phyloP scores from a whole-genome alignment of 1,140 invertebrate genomes.

The Paramacrobiotus metropolitanus region DNA sequence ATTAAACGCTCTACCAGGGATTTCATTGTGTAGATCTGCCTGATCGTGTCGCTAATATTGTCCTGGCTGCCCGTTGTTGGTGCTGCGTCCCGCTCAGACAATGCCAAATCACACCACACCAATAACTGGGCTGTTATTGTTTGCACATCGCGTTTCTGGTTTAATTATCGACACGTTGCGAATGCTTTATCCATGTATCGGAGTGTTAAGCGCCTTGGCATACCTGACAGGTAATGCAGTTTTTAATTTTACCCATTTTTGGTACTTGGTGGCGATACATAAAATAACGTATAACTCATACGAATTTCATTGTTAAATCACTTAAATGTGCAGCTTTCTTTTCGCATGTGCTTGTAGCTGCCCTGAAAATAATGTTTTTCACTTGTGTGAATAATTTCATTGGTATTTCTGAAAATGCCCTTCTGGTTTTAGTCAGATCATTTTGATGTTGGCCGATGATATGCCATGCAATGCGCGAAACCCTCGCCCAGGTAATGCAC shows the following conservation, averaged over 20 bases:
- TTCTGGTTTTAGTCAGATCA: conserved; percentile 38
- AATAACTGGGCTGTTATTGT: conserved; percentile 99
- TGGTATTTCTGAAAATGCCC: background rate
- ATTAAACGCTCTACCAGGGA: too few relatives aligned
- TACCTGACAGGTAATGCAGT: too few relatives aligned
- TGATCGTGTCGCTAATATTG: background rate
- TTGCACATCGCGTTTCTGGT: conserved; percentile 95
- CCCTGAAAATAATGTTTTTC: too few relatives aligned
- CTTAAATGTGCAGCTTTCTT: too few relatives aligned
- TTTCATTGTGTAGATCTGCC: background rate
- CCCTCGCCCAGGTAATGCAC: conserved; percentile 66
- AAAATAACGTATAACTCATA: too few relatives aligned
- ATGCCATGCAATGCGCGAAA: conserved; percentile 98
- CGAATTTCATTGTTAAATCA: too few relatives aligned
- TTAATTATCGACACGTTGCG: conserved; percentile 96
- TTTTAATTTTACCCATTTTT: too few relatives aligned
- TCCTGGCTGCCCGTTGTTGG: background rate
- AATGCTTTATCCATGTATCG: conserved; percentile 95
- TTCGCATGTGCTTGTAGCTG: too few relatives aligned
- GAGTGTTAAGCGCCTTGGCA: conserved; percentile 86
- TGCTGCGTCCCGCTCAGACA: background rate
- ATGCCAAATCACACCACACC: conserved; percentile 35
- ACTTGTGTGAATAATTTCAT: conserved; percentile 21
- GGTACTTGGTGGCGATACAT: too few relatives aligned
- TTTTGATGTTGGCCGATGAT: conserved; percentile 95